These are phyloP conservation scores for Phrynosoma blainvillii DNA, from an alignment of 2,113 vertebrate species.

Conservation along the genomic window DNA sequence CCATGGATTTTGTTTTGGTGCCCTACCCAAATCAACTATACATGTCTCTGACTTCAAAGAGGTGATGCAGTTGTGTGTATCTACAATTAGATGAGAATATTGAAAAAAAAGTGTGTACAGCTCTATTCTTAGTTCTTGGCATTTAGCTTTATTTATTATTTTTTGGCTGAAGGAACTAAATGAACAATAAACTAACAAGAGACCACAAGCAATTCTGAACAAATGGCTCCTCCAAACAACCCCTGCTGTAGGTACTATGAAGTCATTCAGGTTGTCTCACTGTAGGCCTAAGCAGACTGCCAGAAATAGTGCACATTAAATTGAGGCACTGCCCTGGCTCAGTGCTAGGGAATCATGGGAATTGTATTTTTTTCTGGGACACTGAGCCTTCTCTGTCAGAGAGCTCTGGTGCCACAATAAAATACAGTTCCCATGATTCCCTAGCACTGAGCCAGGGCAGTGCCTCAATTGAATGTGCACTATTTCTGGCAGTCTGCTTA, in stretches of 20 bases:
- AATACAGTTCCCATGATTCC: too few species aligned
- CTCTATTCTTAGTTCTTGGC: neutral
- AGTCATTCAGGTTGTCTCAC: neutral
- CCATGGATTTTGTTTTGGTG: neutral
- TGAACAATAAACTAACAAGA: neutral
- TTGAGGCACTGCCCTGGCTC: too few species aligned
- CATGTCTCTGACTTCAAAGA: neutral
- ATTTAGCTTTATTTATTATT: neutral
- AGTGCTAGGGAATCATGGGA: too few species aligned
- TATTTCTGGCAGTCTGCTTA: too few species aligned
- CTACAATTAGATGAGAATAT: neutral
- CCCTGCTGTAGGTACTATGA: rapidly evolving
- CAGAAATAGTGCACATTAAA: too few species aligned
- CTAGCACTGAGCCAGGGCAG: too few species aligned
- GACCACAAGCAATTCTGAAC: rapidly evolving
- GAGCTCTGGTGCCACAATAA: too few species aligned
- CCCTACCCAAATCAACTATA: neutral
- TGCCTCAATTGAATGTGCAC: too few species aligned
- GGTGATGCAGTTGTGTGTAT: neutral
- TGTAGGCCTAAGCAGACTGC: too few species aligned
- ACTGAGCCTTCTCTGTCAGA: too few species aligned
- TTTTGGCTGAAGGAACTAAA: conserved; percentile 1
- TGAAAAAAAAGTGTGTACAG: neutral
- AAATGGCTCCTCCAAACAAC: conserved; percentile 1
- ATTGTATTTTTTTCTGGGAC: too few species aligned